Evolutionary conservation across 2,113 vertebrate genomes (phyloP).

Genomic region (Cheirogaleus medius): DNA sequence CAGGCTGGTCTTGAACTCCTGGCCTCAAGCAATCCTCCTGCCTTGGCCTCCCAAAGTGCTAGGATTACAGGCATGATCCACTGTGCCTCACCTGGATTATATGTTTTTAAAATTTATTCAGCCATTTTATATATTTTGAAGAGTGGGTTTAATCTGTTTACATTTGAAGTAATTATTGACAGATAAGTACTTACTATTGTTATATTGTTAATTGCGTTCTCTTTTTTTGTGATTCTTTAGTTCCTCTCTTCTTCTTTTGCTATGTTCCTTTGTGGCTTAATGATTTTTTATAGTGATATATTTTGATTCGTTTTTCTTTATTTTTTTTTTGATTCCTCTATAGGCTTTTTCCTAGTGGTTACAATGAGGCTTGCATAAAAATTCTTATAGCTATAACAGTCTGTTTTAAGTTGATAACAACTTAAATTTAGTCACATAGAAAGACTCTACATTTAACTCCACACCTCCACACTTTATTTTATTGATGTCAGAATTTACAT

Average conservation of each 20-base stretch:
- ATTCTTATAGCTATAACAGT: neutral
- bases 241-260: neutral
- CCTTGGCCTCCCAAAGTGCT: too few species aligned
- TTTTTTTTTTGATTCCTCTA: neutral
- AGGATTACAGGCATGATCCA: neutral
- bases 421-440: neutral
- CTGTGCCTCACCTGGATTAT: neutral
- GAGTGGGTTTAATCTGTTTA: too few species aligned
- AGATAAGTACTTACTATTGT: neutral
- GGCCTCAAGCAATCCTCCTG: too few species aligned
- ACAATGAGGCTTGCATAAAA: neutral
- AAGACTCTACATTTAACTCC: neutral
- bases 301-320: neutral
- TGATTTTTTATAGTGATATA: neutral
- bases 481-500: neutral
- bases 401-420: neutral
- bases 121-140: too few species aligned
- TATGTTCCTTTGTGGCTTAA: neutral
- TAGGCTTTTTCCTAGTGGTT: neutral
- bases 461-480: neutral
- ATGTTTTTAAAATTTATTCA: neutral
- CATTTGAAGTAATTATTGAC: too few species aligned
- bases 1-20: too few species aligned
- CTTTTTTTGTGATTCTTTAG: neutral
- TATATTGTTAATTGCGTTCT: neutral